Conservation (phyloP, 1,140 invertebrate genomes). For the Macrosteles quadrilineatus region DNA sequence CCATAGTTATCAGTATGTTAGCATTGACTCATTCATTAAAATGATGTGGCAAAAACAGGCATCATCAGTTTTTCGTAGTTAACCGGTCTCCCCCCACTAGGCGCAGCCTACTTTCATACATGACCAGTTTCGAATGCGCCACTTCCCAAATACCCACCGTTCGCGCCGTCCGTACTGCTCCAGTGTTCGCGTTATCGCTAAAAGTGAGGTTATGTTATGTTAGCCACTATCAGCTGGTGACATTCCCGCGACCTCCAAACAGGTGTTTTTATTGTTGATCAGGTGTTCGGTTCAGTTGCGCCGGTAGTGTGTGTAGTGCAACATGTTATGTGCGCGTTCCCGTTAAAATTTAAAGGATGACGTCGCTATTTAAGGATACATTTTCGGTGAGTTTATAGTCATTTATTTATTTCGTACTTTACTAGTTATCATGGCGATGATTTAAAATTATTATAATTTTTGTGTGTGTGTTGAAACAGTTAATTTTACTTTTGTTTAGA, state of each 20-base stretch:
- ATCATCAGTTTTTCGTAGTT: too few relatives aligned
- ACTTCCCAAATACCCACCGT: not conserved
- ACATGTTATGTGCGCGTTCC: not conserved
- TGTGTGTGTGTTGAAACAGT: too few relatives aligned
- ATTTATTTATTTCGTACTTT: too few relatives aligned
- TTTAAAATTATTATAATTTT: too few relatives aligned
- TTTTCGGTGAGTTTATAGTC: constrained; percentile 1
- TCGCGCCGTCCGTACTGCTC: not conserved
- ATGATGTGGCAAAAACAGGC: too few relatives aligned
- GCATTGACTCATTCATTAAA: too few relatives aligned
- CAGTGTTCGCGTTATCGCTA: too few relatives aligned
- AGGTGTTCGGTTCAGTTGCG: too few relatives aligned
- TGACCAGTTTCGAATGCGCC: not conserved
- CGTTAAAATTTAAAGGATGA: not conserved
- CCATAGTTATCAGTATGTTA: too few relatives aligned
- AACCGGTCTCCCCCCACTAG: not conserved
- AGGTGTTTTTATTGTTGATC: not conserved
- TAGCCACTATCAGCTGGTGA: not conserved
- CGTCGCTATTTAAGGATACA: constrained; percentile 4
- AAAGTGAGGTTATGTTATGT: not conserved
- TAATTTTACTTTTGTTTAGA: too few relatives aligned
- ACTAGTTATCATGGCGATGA: too few relatives aligned
- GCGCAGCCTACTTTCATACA: not conserved
- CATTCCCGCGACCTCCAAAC: not conserved
- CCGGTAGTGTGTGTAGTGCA: too few relatives aligned